A percentile compares a stretch with the other conserved stretches of the same genome.
Evolutionary conservation across 2,113 vertebrate species (phyloP).

Genomic region (Hemiscyllium ocellatum): DNA sequence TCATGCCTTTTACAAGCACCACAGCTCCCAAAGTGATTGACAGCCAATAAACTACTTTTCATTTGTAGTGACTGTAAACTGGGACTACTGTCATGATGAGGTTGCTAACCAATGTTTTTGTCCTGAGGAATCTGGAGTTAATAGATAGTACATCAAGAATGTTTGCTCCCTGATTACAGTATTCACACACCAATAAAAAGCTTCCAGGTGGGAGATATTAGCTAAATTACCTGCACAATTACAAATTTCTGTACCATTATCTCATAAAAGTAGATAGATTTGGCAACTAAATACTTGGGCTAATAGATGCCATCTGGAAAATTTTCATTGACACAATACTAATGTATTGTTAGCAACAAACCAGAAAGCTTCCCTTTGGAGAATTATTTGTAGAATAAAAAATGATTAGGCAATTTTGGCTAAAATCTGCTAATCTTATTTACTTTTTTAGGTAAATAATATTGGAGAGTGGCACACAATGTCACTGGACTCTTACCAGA

Average conservation of each 20-base stretch:
- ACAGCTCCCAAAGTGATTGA: no score
- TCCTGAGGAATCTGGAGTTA: not conserved
- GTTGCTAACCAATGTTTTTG: not conserved
- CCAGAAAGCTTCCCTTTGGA: not conserved
- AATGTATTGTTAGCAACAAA: not conserved
- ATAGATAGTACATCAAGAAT: not conserved
- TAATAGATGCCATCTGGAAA: constrained; percentile 28
- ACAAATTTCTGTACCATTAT: constrained; percentile 16
- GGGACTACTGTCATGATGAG: not conserved
- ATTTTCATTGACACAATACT: constrained; percentile 9
- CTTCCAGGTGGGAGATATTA: constrained; percentile 33
- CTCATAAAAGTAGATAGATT: constrained; percentile 21
- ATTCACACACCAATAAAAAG: constrained; percentile 12
- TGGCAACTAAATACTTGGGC: constrained; percentile 17
- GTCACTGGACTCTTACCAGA: not conserved
- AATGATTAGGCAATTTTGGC: not conserved
- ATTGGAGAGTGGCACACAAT: not conserved
- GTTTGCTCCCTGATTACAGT: constrained; percentile 4
- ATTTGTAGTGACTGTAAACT: no score
- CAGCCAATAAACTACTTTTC: no score
- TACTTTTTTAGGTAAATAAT: not conserved
- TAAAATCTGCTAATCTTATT: not conserved
- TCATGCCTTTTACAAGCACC: no score
- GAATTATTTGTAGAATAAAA: not conserved
- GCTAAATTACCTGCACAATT: constrained; percentile 32